Percentiles rank a stretch among this genome's conserved stretches.
These are phyloP conservation scores for Upupa epops DNA, from an alignment of 2,113 vertebrate genomes.

Conservation along the genomic window DNA sequence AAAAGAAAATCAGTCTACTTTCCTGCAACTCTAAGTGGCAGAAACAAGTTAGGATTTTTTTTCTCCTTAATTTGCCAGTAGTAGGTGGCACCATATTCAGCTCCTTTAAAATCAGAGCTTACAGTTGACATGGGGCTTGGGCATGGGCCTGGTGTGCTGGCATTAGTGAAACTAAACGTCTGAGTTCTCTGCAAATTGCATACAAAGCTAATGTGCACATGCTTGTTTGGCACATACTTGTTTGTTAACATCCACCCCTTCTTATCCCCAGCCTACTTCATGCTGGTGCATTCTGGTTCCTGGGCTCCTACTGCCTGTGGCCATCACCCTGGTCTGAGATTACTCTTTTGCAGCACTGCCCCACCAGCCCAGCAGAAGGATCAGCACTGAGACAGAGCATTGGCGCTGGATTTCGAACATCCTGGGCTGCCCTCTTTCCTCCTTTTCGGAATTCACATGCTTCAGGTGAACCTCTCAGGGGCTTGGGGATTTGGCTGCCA, in stretches of 20 bases:
- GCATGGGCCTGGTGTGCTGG: neutral
- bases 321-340: neutral
- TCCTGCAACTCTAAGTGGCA: neutral
- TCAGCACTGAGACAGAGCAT: neutral
- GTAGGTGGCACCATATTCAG: neutral
- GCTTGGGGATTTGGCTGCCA: neutral
- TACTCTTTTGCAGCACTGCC: neutral
- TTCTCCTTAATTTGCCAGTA: neutral
- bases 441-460: neutral
- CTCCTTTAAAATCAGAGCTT: neutral
- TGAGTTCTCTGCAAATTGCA: neutral
- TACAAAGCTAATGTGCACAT: neutral
- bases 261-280: too few relatives aligned
- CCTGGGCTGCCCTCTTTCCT: neutral
- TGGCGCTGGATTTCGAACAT: neutral
- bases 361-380: neutral
- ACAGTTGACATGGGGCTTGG: neutral
- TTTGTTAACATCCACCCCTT: neutral
- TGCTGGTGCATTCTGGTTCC: neutral
- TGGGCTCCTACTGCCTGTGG: neutral
- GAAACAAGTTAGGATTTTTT: neutral
- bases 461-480: neutral
- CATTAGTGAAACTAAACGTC: neutral
- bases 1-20: neutral
- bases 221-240: rapidly evolving